Percentiles rank a stretch among this genome's conserved stretches.
Conservation (phyloP, 2,888 invertebrate species). For the Perizoma flavofasciatum region DNA sequence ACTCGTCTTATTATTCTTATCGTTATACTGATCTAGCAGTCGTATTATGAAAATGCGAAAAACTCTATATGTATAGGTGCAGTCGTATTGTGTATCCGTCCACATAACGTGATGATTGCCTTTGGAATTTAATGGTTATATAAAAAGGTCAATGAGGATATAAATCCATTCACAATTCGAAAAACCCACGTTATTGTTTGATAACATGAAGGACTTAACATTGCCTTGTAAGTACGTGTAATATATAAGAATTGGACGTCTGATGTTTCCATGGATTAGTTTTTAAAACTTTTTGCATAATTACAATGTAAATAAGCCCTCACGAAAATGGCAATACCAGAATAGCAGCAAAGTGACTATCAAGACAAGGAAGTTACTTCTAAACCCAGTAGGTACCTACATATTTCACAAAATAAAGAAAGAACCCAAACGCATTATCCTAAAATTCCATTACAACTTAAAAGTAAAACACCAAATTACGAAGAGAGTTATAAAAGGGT, state of each 20-base stretch:
- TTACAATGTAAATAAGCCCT: neutral
- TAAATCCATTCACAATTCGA: constrained; percentile 8
- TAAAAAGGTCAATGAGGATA: constrained; percentile 10
- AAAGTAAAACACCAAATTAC: neutral
- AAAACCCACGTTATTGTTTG: constrained; percentile 6
- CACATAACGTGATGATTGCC: neutral
- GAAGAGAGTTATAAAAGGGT: constrained; percentile 4
- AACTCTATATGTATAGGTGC: no score
- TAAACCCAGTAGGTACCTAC: no score
- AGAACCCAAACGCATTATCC: no score
- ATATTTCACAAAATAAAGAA: no score
- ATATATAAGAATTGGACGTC: neutral
- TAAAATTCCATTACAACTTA: no score
- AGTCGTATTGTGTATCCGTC: neutral
- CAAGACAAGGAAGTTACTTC: no score
- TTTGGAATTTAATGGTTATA: neutral
- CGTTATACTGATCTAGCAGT: constrained; percentile 1
- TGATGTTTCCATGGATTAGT: neutral
- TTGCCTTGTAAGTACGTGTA: neutral
- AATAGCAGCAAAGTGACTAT: neutral
- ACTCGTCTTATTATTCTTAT: constrained; percentile 5
- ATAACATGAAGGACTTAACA: neutral
- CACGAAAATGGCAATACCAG: neutral
- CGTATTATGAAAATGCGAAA: neutral
- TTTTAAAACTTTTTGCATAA: neutral